phyloP scores from a whole-genome alignment of 2,113 vertebrate genomes.

The Australoheros scitulus region DNA sequence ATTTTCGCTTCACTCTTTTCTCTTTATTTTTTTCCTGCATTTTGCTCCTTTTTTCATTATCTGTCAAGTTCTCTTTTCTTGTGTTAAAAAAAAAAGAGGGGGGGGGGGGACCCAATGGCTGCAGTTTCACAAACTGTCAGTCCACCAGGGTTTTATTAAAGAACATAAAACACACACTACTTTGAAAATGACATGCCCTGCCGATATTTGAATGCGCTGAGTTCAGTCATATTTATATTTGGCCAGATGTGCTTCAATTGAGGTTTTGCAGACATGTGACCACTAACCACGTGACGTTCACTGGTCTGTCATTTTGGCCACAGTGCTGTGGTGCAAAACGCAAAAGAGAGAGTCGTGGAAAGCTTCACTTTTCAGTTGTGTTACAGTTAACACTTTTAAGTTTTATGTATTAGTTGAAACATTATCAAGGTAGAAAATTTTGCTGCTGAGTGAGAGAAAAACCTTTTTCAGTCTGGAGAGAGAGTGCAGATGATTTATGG shows the following conservation, averaged over 20 bases:
- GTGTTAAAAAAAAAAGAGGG: not conserved
- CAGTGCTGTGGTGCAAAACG: not conserved
- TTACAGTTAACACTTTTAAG: not conserved
- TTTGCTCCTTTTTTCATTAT: not conserved
- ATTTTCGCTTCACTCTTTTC: slow-evolving; percentile 8
- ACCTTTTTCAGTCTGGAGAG: not conserved
- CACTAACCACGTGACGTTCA: too few relatives aligned
- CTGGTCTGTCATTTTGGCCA: too few relatives aligned
- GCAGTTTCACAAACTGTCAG: not conserved
- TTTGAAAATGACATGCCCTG: not conserved
- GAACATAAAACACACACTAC: not conserved
- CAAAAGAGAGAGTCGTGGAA: not conserved
- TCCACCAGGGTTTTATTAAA: slow-evolving; percentile 9
- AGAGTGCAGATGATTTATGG: not conserved
- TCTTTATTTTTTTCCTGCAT: not conserved
- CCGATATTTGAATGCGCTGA: not conserved
- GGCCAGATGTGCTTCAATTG: not conserved
- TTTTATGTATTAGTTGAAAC: not conserved
- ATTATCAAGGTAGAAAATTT: not conserved
- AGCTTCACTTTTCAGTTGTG: not conserved
- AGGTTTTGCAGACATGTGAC: too few relatives aligned
- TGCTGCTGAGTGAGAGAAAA: not conserved
- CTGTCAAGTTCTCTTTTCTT: not conserved
- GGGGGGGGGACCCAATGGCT: slow-evolving; percentile 26
- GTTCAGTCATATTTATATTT: not conserved